Evolutionary conservation across 2,113 vertebrate species (phyloP).

Genomic region (Vireo altiloquus): DNA sequence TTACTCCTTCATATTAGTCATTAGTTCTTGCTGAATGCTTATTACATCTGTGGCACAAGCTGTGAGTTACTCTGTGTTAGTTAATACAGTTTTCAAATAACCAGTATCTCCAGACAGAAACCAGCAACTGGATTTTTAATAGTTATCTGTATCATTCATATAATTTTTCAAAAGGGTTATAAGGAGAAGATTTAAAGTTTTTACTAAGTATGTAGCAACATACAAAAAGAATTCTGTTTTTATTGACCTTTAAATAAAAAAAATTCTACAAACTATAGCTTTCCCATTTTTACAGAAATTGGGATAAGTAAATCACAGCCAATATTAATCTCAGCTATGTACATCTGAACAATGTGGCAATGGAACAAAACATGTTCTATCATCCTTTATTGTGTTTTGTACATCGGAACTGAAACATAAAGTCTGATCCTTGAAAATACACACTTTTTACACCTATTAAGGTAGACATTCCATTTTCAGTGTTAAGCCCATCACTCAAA

Average conservation of each 20-base stretch:
- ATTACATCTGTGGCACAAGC: neutral
- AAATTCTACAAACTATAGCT: neutral
- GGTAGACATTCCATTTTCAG: neutral
- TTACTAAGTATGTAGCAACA: neutral
- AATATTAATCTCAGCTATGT: neutral
- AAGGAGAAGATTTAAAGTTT: neutral
- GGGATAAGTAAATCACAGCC: neutral
- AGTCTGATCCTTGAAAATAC: neutral
- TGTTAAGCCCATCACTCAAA: neutral
- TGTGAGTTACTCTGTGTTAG: neutral
- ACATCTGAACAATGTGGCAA: neutral
- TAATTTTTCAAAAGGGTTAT: neutral
- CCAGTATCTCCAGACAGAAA: neutral
- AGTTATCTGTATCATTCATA: neutral
- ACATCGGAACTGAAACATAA: neutral
- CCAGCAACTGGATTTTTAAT: neutral
- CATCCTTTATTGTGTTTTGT: neutral
- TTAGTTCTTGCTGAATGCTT: neutral
- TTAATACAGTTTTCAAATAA: neutral
- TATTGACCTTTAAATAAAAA: neutral
- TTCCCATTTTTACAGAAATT: neutral
- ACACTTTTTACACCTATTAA: neutral
- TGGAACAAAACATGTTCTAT: neutral
- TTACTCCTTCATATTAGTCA: neutral
- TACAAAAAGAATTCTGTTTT: neutral